A percentile compares a stretch with the other conserved stretches of the same genome.
phyloP scores from a whole-genome alignment of 2,113 vertebrate genomes.

The Meles meles region DNA sequence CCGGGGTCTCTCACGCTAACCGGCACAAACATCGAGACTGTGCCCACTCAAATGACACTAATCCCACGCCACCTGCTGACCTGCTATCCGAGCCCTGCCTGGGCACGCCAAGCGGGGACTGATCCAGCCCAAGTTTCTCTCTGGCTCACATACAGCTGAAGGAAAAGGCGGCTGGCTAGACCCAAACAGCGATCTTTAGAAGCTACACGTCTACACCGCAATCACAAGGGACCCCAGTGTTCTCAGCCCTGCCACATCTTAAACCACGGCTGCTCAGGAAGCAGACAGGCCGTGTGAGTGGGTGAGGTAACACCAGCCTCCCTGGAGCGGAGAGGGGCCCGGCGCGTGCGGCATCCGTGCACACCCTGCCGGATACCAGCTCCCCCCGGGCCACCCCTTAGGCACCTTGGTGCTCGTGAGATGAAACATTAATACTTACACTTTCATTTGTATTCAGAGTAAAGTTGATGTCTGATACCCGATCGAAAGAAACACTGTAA shows the following conservation, averaged over 20 bases:
- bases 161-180: neutral
- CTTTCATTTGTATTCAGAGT: conserved; percentile 99
- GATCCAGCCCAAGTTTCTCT: neutral
- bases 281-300: neutral
- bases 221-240: neutral
- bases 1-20: neutral
- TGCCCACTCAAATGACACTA: neutral
- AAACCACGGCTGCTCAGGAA: neutral
- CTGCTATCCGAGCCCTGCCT: neutral
- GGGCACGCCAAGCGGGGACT: neutral
- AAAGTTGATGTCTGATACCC: conserved; percentile 99
- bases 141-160: neutral
- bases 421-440: conserved; percentile 86
- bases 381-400: neutral
- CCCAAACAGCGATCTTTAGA: neutral
- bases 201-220: neutral
- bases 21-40: neutral
- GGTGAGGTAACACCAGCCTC: neutral
- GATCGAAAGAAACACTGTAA: conserved; percentile 99
- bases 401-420: fast-evolving
- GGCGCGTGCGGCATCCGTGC: fast-evolving
- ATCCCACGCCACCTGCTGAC: neutral
- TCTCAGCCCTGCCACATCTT: neutral
- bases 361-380: neutral
- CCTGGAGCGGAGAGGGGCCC: neutral